A percentile compares a stretch with the other conserved stretches of the same genome.
phyloP scores from a whole-genome alignment of 1,140 invertebrate genomes.

The Probaryconus sp. region DNA sequence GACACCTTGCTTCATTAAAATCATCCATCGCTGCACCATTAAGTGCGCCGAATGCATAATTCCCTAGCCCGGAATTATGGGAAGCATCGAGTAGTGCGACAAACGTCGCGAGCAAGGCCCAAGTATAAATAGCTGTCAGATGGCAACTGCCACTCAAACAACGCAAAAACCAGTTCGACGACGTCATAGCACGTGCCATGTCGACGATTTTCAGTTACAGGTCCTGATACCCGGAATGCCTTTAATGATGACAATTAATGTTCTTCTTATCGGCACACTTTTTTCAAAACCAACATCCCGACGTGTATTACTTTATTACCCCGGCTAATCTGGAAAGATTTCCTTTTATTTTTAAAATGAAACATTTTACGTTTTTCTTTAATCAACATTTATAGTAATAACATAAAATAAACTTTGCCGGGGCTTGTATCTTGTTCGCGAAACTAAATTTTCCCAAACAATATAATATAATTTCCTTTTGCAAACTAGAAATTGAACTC shows the following conservation, averaged over 20 bases:
- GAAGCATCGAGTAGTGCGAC: conserved; percentile 72
- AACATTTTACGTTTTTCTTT: too few species aligned
- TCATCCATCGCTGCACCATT: conserved; percentile 65
- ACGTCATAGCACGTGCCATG: conserved; percentile 73
- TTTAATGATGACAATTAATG: conserved; percentile 32
- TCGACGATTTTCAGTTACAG: conserved; percentile 71
- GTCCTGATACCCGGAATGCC: conserved; percentile 46
- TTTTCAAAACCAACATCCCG: background rate
- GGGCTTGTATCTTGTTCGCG: too few species aligned
- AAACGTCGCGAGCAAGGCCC: conserved; percentile 71
- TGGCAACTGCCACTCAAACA: conserved; percentile 73
- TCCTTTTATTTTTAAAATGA: too few species aligned
- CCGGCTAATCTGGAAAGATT: too few species aligned
- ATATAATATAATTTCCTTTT: too few species aligned
- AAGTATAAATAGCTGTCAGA: conserved; percentile 73
- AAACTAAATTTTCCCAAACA: too few species aligned
- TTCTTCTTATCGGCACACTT: conserved; percentile 40
- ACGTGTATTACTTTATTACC: too few species aligned
- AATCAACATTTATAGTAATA: too few species aligned
- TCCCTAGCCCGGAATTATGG: conserved; percentile 68
- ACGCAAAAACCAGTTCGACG: conserved; percentile 72
- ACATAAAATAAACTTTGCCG: too few species aligned
- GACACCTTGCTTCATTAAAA: conserved; percentile 80
- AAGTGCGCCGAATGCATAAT: conserved; percentile 65
- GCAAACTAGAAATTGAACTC: too few species aligned